A percentile compares a stretch with the other conserved stretches of the same genome.
Conservation (phyloP, 2,888 invertebrate genomes). For the Rhorus exstirpatorius region DNA sequence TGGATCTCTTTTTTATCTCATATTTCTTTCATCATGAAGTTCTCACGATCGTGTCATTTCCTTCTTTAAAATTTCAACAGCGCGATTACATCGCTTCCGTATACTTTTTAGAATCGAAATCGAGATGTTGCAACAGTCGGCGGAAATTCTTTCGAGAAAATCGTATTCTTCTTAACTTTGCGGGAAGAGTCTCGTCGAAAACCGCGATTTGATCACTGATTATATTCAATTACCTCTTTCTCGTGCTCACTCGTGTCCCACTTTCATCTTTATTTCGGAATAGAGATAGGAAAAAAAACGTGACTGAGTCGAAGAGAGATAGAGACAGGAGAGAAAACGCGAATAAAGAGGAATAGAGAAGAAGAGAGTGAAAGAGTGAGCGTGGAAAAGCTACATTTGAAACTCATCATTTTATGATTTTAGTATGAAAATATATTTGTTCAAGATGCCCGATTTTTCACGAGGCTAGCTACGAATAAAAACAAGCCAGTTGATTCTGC, state of each 20-base stretch:
- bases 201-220: slow-evolving; percentile 63
- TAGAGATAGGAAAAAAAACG: slow-evolving; percentile 36
- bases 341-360: not conserved
- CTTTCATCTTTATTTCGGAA: slow-evolving; percentile 37
- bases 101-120: slow-evolving; percentile 13
- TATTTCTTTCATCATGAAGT: not conserved
- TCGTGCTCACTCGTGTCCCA: slow-evolving; percentile 43
- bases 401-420: slow-evolving; percentile 6
- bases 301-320: slow-evolving; percentile 8
- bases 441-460: slow-evolving; percentile 1
- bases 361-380: not conserved
- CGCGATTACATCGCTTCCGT: slow-evolving; percentile 2
- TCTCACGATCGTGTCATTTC: slow-evolving; percentile 12
- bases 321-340: not conserved
- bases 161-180: slow-evolving; percentile 42
- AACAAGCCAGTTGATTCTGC: not conserved
- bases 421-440: slow-evolving; percentile 5
- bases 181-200: slow-evolving; percentile 32
- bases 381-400: slow-evolving; percentile 17
- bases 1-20: no score
- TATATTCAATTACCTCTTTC: slow-evolving; percentile 63
- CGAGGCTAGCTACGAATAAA: slow-evolving; percentile 8
- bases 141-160: slow-evolving; percentile 50
- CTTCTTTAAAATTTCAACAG: slow-evolving; percentile 14
- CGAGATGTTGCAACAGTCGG: slow-evolving; percentile 34